Conservation (phyloP, 2,113 vertebrate genomes). For the Acinonyx jubatus region DNA sequence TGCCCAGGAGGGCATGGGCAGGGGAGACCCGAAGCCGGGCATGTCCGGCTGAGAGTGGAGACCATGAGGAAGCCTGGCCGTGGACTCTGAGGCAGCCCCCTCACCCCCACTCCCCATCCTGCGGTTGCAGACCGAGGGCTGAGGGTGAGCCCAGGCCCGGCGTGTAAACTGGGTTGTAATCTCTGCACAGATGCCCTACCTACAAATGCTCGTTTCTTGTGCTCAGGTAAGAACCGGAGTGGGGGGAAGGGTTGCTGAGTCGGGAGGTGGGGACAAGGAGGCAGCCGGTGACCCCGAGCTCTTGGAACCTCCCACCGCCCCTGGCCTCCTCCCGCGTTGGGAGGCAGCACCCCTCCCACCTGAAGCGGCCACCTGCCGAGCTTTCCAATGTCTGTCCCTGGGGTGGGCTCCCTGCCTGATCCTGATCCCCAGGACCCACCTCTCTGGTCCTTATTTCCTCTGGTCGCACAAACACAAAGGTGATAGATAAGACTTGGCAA, state of each 20-base stretch:
- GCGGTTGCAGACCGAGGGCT: neutral
- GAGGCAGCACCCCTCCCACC: neutral
- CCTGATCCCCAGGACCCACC: neutral
- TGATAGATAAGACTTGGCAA: fast-evolving
- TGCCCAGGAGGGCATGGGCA: neutral
- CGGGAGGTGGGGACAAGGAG: too few species aligned
- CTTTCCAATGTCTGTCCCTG: too few species aligned
- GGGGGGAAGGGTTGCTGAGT: neutral
- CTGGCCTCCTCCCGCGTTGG: too few species aligned
- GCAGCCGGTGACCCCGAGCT: neutral
- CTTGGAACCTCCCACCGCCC: too few species aligned
- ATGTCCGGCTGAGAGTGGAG: too few species aligned
- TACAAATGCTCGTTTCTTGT: neutral
- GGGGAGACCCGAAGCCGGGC: neutral
- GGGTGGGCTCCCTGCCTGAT: too few species aligned
- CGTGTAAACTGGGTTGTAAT: neutral
- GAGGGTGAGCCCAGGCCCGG: neutral
- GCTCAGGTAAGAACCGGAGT: neutral
- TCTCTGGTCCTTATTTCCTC: too few species aligned
- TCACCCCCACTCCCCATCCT: neutral
- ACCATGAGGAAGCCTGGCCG: neutral
- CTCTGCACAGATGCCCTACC: neutral
- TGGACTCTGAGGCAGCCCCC: too few species aligned
- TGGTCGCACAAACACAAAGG: too few species aligned
- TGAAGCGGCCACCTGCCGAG: too few species aligned